A percentile compares a stretch with the other conserved stretches of the same genome.
These are phyloP conservation scores for Catharus bicknelli DNA, from an alignment of 2,113 vertebrate species.

Conservation along the genomic window DNA sequence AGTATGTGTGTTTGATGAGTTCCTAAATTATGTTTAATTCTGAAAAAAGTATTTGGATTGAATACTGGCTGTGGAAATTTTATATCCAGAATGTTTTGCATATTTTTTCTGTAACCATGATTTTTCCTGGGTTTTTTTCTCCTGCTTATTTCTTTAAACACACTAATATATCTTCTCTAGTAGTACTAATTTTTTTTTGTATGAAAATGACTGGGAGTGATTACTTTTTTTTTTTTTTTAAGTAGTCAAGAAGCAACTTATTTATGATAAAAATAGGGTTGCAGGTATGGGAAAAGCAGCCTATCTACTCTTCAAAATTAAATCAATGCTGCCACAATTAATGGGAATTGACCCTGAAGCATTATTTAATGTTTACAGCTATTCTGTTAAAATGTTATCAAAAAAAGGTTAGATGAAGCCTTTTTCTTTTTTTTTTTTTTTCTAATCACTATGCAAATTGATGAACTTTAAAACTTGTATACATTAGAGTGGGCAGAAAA, in stretches of 20 bases:
- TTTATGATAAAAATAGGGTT: conserved; percentile 15
- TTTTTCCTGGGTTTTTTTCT: not conserved
- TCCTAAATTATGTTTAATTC: not conserved
- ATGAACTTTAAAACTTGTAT: not conserved
- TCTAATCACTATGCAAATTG: not conserved
- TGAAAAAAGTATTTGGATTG: not conserved
- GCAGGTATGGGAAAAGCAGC: not conserved
- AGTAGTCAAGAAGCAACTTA: conserved; percentile 10
- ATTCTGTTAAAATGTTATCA: not conserved
- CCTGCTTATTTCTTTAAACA: not conserved
- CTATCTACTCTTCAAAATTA: not conserved
- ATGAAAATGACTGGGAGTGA: not conserved
- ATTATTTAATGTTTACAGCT: not conserved
- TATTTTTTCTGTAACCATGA: not conserved
- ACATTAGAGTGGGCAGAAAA: not conserved
- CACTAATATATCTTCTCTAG: not conserved
- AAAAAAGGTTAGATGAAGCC: not conserved
- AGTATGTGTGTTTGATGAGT: not conserved
- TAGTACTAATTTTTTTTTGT: not conserved
- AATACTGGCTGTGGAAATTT: not conserved
- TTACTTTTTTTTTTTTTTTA: not conserved
- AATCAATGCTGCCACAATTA: not conserved
- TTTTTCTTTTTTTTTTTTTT: not conserved
- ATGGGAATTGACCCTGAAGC: not conserved
- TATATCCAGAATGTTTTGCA: not conserved